Evolutionary conservation across 2,888 invertebrate species (phyloP).

Genomic region (Octonoba sinensis): DNA sequence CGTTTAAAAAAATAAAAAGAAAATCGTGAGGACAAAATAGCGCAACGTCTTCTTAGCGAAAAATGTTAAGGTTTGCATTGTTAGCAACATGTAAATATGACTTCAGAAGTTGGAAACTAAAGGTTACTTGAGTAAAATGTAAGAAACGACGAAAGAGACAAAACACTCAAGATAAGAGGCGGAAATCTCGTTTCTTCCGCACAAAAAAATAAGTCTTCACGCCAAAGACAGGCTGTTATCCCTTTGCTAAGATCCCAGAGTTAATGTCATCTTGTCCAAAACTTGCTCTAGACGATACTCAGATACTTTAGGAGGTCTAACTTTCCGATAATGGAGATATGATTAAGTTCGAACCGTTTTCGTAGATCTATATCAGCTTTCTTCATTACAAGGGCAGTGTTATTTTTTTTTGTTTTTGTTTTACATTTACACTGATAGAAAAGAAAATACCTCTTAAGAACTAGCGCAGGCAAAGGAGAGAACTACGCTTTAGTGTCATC

Average conservation of each 20-base stretch:
- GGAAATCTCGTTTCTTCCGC: no score
- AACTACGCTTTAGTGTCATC: not conserved
- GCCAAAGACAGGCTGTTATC: constrained; percentile 2
- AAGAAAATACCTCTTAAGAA: constrained; percentile 2
- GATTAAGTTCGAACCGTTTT: constrained; percentile 11
- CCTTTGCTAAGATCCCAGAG: constrained; percentile 5
- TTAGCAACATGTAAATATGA: no score
- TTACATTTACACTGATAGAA: not conserved
- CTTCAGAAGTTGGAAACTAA: no score
- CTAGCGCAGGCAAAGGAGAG: not conserved
- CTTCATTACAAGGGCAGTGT: constrained; percentile 1
- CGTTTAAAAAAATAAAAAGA: no score
- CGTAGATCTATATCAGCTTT: constrained; percentile 7
- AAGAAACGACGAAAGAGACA: no score
- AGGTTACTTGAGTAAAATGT: no score
- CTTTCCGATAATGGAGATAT: constrained; percentile 17
- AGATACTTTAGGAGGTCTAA: constrained; percentile 2
- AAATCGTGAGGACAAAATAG: no score
- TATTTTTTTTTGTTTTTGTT: not conserved
- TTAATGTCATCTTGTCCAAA: constrained; percentile 8
- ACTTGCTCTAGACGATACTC: constrained; percentile 1
- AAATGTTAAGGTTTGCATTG: no score
- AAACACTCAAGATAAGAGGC: no score
- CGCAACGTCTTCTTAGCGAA: no score
- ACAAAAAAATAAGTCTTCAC: not conserved